Base-by-base conservation (phyloP, 2,888 invertebrate genomes). In the Eutolmus rufibarbis region DNA sequence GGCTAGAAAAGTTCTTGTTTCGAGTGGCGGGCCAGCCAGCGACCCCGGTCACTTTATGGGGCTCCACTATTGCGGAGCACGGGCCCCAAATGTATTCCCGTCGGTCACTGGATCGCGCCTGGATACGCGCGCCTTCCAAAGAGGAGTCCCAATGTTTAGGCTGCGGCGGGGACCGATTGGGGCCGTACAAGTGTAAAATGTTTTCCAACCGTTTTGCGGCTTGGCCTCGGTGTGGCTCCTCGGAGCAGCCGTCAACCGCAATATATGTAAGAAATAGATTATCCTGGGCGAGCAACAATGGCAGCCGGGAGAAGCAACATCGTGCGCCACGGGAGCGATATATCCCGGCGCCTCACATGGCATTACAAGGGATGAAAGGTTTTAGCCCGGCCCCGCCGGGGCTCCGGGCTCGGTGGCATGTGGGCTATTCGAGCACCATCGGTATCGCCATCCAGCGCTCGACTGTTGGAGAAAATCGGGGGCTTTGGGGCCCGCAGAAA, bases 131-230 rank as follows among this genome's bases (percentile, higher is more conserved):
- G 28, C 19, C 56, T 56, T 16, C 43, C 43, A 19, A 56, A 56
- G 56, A 56, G 43, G 4, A 46, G 43, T 1, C 4, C 56, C 40
- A 40, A 12, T 40, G 40, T 19, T 19, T 56, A 56, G 56, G 66
- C 66, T 66, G 28, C 28, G 66, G 23, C 23, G 43, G 79, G 43
- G 12, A 46, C 46, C 16, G 28, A 84, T 84, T 84, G 66, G 51
- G 82, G 82, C 66, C 23, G 82, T 66, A 84, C 82, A 86, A 86
- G 86, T 86, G 86, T 86, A 86, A 86, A 86, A 86, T 86, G 86
- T 86, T 86, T 86, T 86, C 74, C 82, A 85, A 86, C 86, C 86
- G 76, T 76, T 74, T 86, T 74, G 86, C 43, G 86, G 86, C 46
- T 74, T 76, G 74, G 74, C 74, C 43, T 85, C 43, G 66, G 28